These are phyloP conservation scores for Vanessa atalanta DNA, from an alignment of 1,140 invertebrate species.

Conservation along the genomic window DNA sequence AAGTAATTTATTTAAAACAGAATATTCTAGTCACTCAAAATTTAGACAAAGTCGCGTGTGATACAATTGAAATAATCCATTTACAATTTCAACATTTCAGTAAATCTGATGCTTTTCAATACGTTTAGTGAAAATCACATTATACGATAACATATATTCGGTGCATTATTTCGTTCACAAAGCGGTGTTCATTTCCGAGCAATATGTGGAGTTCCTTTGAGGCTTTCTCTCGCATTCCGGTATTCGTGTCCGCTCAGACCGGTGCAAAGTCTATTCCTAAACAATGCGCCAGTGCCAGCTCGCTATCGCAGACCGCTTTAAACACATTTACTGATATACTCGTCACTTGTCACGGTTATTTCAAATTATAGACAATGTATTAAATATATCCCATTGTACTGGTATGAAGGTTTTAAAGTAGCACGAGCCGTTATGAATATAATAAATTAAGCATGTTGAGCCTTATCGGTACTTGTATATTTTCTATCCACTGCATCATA, in stretches of 20 bases:
- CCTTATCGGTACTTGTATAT: no score
- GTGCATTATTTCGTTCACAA: slow-evolving; percentile 14
- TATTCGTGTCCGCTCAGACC: slow-evolving; percentile 8
- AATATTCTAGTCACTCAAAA: no score
- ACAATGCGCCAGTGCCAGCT: not conserved
- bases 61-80: not conserved
- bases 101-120: not conserved
- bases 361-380: not conserved
- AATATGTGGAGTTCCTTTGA: slow-evolving; percentile 14
- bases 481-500: no score
- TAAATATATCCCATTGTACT: no score
- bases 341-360: not conserved
- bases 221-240: slow-evolving; percentile 3
- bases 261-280: not conserved
- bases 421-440: no score
- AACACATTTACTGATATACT: not conserved
- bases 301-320: not conserved
- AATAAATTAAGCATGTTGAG: no score
- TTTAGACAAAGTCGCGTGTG: not conserved
- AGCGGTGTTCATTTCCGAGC: slow-evolving; percentile 14
- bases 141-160: not conserved
- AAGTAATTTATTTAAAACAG: no score
- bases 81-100: not conserved
- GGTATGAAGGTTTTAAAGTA: no score
- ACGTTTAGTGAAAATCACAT: slow-evolving; percentile 4